phyloP scores from a whole-genome alignment of 2,797 vertebrate species.

The Brachyrhaphis roseni region DNA sequence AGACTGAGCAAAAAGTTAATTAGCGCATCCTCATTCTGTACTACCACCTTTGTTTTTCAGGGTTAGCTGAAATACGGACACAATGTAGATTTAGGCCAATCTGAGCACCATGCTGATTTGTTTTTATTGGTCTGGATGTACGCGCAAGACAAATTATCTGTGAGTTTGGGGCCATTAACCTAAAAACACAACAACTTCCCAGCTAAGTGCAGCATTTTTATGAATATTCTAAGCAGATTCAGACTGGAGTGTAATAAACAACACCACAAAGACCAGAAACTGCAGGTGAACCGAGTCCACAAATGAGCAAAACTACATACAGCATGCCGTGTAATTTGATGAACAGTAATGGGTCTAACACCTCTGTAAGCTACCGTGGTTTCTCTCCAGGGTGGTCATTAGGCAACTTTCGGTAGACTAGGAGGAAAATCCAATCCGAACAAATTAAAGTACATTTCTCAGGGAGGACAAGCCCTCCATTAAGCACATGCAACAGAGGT shows the following conservation, averaged over 20 bases:
- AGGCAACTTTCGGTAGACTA: conserved; percentile 46
- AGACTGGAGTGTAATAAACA: conserved; percentile 3
- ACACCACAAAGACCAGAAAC: conserved; percentile 11
- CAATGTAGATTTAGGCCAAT: conserved; percentile 24
- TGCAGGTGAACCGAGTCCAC: conserved; percentile 22
- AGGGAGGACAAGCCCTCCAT: conserved; percentile 11
- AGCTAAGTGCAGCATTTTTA: not conserved
- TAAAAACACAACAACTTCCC: conserved; percentile 14
- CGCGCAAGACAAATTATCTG: conserved; percentile 22
- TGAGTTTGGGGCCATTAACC: conserved; percentile 32
- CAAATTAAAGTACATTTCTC: conserved; percentile 46
- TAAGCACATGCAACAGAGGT: conserved; percentile 15
- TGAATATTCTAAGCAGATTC: conserved; percentile 21
- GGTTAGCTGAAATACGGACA: conserved; percentile 44
- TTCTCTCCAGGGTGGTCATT: conserved; percentile 64
- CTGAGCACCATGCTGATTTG: conserved; percentile 15
- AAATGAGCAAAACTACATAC: conserved; percentile 31
- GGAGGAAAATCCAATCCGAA: conserved; percentile 44
- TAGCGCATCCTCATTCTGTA: conserved; percentile 67
- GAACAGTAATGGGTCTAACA: conserved; percentile 45
- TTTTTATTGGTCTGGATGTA: conserved; percentile 7
- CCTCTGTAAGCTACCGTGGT: conserved; percentile 29
- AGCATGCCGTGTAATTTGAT: conserved; percentile 45
- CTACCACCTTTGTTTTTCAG: conserved; percentile 45
- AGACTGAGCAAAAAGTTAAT: conserved; percentile 72